Evolutionary conservation across 2,888 invertebrate species (phyloP), one percentile per base, ranked within the genome.

Genomic region (Conchocele bisecta): DNA sequence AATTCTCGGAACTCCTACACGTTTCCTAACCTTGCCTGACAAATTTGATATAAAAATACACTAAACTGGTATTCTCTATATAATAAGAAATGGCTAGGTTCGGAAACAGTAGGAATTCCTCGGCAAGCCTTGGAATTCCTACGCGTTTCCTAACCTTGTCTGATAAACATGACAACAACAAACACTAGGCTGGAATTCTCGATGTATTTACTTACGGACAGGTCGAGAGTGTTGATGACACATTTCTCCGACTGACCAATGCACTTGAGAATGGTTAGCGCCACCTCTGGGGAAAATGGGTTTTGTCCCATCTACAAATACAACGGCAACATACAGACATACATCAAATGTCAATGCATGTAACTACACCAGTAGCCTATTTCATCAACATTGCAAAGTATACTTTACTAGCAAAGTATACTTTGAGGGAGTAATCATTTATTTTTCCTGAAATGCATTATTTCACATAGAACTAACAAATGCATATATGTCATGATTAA

Each of bases 211-310:
- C 77, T 72, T 63, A 86, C 86, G 33, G 57, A 68, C n/a, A 86
- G 53, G 48, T 86, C 86, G 15, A 86, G 57, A 4, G 59, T 66
- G 11, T 57, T 50, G 5, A 86, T 44, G 13, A 75, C 77, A 26
- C 81, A 81, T 35, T 71, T 69, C 4, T 80, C 80, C 6, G 83
- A 74, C 37, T 79, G 58, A 11, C 75, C 76, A 35, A 86, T 75
- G 24, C 80, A 71, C 37, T 75, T 75, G n/a, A 87, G 56, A 24
- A 86, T 83, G 2, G 82, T 64, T 11, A 83, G 42, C 1, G 86
- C 86, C 9, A 85, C 79, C 26, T 85, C 83, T 5, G 86, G 85
- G 7, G 83, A 81, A 24, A 83, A 73, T 11, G 84, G 85, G 64
- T 87, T 87, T 35, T 83, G 79, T 7, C 77, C 85, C 22, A 86